Conservation (phyloP, 2,888 invertebrate species). For the Yponomeuta evonymella region DNA sequence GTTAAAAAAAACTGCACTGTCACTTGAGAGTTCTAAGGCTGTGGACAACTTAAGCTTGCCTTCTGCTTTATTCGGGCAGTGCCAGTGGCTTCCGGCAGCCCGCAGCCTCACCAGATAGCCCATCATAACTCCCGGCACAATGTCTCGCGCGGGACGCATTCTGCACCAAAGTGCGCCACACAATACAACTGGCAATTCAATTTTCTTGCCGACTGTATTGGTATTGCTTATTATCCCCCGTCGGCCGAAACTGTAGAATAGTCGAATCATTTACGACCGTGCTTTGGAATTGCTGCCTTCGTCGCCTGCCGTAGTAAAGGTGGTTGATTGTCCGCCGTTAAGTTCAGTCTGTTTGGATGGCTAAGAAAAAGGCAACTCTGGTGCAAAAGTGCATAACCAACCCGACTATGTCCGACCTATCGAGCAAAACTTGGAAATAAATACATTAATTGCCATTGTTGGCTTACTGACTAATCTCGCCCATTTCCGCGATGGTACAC, state of each 20-base stretch:
- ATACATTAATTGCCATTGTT: background rate
- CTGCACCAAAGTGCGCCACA: conserved; percentile 58
- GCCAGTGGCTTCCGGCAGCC: conserved; percentile 12
- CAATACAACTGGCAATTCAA: conserved; percentile 59
- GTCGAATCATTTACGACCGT: conserved; percentile 16
- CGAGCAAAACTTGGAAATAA: background rate
- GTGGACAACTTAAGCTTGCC: background rate
- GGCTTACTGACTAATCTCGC: too few species aligned
- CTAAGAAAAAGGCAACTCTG: too few species aligned
- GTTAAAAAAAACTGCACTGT: too few species aligned
- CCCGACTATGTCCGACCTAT: too few species aligned
- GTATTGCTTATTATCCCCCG: conserved; percentile 38
- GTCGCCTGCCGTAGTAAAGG: background rate
- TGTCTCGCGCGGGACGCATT: conserved; percentile 66
- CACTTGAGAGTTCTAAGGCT: too few species aligned
- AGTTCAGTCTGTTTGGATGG: background rate
- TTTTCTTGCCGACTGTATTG: conserved; percentile 67
- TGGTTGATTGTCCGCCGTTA: background rate
- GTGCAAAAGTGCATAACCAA: too few species aligned
- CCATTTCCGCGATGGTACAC: too few species aligned
- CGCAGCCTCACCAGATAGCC: conserved; percentile 29
- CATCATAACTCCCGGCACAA: conserved; percentile 50
- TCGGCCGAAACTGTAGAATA: conserved; percentile 21
- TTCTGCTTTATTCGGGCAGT: background rate
- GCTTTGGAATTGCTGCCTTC: conserved; percentile 14